phyloP scores from a whole-genome alignment of 1,140 invertebrate species.

The Brachystomella parvula region DNA sequence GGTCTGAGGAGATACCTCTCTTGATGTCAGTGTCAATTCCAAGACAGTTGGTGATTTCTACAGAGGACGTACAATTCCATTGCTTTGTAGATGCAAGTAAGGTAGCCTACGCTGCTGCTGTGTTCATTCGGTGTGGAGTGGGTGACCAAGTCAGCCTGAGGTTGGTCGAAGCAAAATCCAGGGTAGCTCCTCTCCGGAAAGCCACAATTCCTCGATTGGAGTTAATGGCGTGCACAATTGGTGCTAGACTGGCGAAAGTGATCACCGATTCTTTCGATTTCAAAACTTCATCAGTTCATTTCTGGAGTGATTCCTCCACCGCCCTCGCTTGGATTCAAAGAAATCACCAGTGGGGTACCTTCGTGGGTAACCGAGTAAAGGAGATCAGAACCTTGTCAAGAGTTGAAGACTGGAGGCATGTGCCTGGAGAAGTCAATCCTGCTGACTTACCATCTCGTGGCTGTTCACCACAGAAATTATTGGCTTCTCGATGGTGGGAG shows the following conservation, averaged over 20 bases:
- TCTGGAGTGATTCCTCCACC: constrained; percentile 25
- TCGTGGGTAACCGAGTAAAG: constrained; percentile 34
- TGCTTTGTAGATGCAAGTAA: not conserved
- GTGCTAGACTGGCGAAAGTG: constrained; percentile 5
- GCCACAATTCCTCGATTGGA: constrained; percentile 24
- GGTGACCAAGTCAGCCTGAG: not conserved
- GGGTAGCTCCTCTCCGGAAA: constrained; percentile 17
- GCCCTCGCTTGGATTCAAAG: constrained; percentile 20
- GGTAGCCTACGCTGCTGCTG: not conserved
- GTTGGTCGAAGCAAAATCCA: constrained; percentile 13
- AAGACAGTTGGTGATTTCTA: not conserved
- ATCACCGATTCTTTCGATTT: constrained; percentile 5
- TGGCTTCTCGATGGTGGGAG: constrained; percentile 12
- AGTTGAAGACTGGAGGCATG: constrained; percentile 2
- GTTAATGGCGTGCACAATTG: constrained; percentile 11
- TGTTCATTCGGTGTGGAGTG: not conserved
- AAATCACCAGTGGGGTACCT: constrained; percentile 8
- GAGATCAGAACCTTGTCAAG: constrained; percentile 21
- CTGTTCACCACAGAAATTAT: not conserved
- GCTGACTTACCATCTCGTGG: not conserved
- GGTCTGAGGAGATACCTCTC: not conserved
- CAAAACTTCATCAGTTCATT: not conserved
- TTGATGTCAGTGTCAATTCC: not conserved
- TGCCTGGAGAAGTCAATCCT: not conserved
- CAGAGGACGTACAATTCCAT: not conserved